phyloP scores from a whole-genome alignment of 2,113 vertebrate genomes.

The Dicaeum eximium region DNA sequence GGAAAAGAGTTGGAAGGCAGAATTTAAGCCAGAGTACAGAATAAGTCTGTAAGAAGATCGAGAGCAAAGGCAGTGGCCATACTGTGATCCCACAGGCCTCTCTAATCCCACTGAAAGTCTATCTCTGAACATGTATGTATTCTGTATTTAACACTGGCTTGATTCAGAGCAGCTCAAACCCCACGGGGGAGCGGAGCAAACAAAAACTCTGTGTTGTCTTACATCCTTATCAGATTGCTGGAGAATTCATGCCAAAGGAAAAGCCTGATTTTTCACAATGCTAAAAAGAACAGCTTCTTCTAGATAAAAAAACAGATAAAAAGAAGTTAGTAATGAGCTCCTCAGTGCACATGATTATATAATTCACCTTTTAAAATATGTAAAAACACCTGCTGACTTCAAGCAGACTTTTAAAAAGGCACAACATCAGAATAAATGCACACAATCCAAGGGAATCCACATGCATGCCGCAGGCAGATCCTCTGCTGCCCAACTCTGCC shows the following conservation, averaged over 20 bases:
- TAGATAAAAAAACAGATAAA: not conserved
- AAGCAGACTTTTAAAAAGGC: not conserved
- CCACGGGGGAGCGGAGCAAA: not conserved
- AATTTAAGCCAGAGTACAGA: not conserved
- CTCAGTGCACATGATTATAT: not conserved
- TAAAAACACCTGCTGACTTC: slow-evolving; percentile 41
- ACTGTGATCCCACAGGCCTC: not conserved
- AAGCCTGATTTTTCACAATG: not conserved
- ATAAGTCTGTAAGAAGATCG: not conserved
- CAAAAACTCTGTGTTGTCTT: not conserved
- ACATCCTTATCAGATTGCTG: not conserved
- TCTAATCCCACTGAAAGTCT: not conserved
- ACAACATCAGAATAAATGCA: not conserved
- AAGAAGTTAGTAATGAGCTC: not conserved
- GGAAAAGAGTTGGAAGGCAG: not conserved
- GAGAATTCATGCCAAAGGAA: not conserved
- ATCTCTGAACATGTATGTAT: not conserved
- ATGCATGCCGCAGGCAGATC: not conserved
- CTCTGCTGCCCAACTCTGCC: not conserved
- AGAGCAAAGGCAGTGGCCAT: not conserved
- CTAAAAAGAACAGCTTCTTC: not conserved
- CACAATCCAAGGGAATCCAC: not conserved
- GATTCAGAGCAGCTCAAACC: not conserved
- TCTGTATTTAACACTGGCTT: not conserved
- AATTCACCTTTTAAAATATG: not conserved